phyloP scores from a whole-genome alignment of 1,140 invertebrate species.

The Cherax quadricarinatus region DNA sequence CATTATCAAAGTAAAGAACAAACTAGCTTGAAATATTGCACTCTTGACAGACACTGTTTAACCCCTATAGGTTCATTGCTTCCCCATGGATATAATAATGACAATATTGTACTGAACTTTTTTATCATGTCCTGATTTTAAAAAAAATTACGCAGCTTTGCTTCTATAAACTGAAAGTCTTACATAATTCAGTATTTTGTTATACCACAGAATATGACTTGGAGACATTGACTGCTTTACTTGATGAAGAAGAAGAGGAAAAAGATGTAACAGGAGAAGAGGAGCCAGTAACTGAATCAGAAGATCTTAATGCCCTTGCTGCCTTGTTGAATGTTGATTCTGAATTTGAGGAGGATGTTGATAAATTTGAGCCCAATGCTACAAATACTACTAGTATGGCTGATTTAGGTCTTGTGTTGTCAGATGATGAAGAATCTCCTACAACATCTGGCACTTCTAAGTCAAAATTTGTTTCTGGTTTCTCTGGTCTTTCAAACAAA shows the following conservation, averaged over 20 bases:
- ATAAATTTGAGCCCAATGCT: not conserved
- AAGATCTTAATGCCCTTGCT: constrained; percentile 47
- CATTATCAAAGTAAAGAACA: no score
- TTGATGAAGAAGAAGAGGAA: constrained; percentile 30
- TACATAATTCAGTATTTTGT: not conserved
- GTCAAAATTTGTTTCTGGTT: constrained; percentile 56
- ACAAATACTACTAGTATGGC: not conserved
- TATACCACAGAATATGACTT: constrained; percentile 43
- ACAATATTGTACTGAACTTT: no score
- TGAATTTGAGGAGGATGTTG: not conserved
- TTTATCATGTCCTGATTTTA: no score
- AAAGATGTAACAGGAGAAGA: not conserved
- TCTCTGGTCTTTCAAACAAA: constrained; percentile 27
- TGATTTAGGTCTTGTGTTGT: constrained; percentile 62
- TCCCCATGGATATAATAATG: no score
- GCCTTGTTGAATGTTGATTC: constrained; percentile 43
- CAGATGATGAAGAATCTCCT: constrained; percentile 67
- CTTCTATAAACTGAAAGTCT: no score
- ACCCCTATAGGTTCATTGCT: no score
- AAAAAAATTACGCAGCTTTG: no score
- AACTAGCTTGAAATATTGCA: no score
- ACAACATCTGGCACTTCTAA: not conserved
- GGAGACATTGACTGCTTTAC: constrained; percentile 28
- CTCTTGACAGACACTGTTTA: no score
- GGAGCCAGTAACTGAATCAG: constrained; percentile 3